phyloP scores from a whole-genome alignment of 2,888 invertebrate species.

The Phortica okadai region DNA sequence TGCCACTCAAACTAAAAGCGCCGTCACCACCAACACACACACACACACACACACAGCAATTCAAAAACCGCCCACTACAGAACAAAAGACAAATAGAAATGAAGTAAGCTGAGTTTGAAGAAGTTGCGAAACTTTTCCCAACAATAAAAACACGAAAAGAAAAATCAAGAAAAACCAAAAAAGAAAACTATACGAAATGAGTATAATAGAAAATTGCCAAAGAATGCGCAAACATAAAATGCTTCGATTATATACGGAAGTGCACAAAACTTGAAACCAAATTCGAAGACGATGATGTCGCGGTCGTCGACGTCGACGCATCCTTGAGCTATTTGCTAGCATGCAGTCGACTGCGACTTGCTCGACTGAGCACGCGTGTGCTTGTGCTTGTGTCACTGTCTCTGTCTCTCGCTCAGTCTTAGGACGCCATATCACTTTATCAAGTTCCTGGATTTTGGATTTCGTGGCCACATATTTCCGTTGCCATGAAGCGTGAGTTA shows the following conservation, averaged over 20 bases:
- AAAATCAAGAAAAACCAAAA: background rate
- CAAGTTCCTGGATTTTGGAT: background rate
- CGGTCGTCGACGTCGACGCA: slow-evolving; percentile 3
- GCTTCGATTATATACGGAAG: slow-evolving; percentile 23
- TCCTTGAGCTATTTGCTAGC: slow-evolving; percentile 4
- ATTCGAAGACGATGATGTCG: background rate
- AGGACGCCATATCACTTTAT: slow-evolving; percentile 17
- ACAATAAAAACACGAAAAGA: background rate
- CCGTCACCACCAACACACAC: slow-evolving; percentile 11
- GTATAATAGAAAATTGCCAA: slow-evolving; percentile 50
- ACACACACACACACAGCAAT: slow-evolving; percentile 13
- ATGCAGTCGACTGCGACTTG: background rate
- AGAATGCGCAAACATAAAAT: slow-evolving; percentile 50
- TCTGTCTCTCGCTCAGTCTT: background rate
- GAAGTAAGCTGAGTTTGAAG: slow-evolving; percentile 51
- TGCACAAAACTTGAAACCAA: background rate
- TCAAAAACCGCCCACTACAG: slow-evolving; percentile 36
- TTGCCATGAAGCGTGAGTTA: slow-evolving; percentile 66
- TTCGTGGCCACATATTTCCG: slow-evolving; percentile 64
- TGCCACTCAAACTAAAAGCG: slow-evolving; percentile 67
- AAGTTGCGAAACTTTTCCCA: slow-evolving; percentile 40
- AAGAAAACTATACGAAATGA: slow-evolving; percentile 41
- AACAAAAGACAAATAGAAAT: slow-evolving; percentile 46
- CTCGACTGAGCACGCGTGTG: background rate
- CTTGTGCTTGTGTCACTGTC: slow-evolving; percentile 4